These are phyloP conservation scores for Cygnus atratus DNA, from an alignment of 2,113 vertebrate genomes.

Conservation along the genomic window DNA sequence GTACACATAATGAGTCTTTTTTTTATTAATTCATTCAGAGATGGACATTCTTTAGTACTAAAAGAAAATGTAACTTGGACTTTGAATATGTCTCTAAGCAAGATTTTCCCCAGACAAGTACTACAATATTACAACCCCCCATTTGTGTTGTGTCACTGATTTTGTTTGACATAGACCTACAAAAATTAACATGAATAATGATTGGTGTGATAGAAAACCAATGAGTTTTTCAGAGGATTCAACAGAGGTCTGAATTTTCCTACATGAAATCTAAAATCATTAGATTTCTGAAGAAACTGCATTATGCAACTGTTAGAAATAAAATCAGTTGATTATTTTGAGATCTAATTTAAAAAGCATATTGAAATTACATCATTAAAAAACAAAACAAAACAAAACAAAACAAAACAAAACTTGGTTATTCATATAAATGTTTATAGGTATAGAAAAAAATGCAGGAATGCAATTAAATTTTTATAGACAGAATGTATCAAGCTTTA, in stretches of 20 bases:
- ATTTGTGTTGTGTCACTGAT: not conserved
- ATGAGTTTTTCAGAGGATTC: no score
- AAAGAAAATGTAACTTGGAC: not conserved
- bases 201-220: no score
- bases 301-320: not conserved
- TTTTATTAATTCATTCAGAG: not conserved
- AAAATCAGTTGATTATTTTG: not conserved
- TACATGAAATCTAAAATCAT: not conserved
- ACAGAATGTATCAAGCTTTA: not conserved
- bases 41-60: not conserved
- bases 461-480: not conserved
- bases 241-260: no score
- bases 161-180: no score
- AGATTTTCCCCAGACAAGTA: not conserved
- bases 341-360: not conserved
- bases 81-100: not conserved
- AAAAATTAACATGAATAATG: no score
- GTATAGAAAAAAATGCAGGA: not conserved
- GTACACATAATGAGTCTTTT: not conserved
- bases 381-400: not conserved
- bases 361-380: not conserved
- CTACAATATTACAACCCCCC: fast-evolving
- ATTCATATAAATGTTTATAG: not conserved
- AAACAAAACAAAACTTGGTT: not conserved
- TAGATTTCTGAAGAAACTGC: not conserved